Evolutionary conservation across 2,888 invertebrate genomes (phyloP), one percentile per base, ranked within the genome.

Genomic region (Acrobasis repandana): DNA sequence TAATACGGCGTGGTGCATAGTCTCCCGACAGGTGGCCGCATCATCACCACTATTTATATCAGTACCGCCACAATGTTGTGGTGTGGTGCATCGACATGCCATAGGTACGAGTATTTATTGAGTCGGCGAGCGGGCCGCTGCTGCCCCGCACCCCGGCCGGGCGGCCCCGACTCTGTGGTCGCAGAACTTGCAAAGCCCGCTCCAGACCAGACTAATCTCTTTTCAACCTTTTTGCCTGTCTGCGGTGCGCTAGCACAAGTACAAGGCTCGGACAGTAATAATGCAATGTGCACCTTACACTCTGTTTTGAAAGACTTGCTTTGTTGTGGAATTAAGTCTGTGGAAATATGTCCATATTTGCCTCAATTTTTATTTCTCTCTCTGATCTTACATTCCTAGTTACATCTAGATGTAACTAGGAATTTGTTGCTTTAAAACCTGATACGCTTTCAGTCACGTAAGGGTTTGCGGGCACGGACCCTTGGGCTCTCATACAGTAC

Each of bases 171-270:
- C 16, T 3, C 67, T 67, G 72, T 69, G 65, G 65, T 67, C 68
- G 67, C 69, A 67, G 67, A 70, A 73, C 73, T 72, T 61, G 71
- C 70, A 69, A 74, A 76, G 72, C 76, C 73, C 75, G 72, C 71
- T 74, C 71, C 72, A 73, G 71, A 76, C 70, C 72, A 73, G 71
- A 76, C 79, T 81, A 77, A 82, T 80, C 80, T 79, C 75, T 77
- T 76, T 80, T 74, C 77, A 74, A 77, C 75, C 80, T 88, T 86
- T 86, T 88, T 85, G 78, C 73, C 69, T 69, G 82, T 84, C 85
- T 85, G 78, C 79, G 71, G 73, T 66, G 65, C 68, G 65, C 68
- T 64, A 74, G 68, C 68, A 57, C 68, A 57, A 61, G 54, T 65
- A 51, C 66, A 54, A 58, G 62, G 62, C 59, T 61, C 48, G 49